Base-by-base conservation (phyloP, 2,888 invertebrate genomes). In the Acholoe squamosa region DNA sequence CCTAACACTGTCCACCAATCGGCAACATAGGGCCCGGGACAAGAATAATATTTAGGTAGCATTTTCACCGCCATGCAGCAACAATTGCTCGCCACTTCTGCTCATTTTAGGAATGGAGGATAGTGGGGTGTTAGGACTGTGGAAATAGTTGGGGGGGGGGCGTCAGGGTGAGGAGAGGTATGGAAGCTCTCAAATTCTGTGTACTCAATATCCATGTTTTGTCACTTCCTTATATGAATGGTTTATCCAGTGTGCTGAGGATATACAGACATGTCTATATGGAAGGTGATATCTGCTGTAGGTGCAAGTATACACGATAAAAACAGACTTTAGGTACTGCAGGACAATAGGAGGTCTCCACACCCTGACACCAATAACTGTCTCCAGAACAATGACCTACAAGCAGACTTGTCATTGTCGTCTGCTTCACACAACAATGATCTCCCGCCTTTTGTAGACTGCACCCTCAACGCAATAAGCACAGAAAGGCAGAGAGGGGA, bases 11-110 rank as follows among this genome's bases (percentile, higher is more conserved):
- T n/a, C 28, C 3, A 5, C 71, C 28, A 71, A 28, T 28, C 31
- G 19, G 3, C 14, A 71, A 28, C 25, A 71, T 71, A 71, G 71
- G 28, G 71, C 71, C 71, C 71, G n/a, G 3, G 14, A 71, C 71
- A 71, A 71, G 71, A 71, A 71, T 71, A 71, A 71, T 71, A 71
- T 71, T 71, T 71, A 71, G 71, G 71, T 71, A 28, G 31, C 71
- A 71, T 71, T 71, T 71, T 28, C 71, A 10, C 43, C 43, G 43
- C 43, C 43, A 43, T 43, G 43, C 71, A 61, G 61, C 71, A n/a
- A n/a, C 71, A 71, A 71, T 71, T 71, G 71, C 71, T 28, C 25
- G 71, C 71, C 31, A 61, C 71, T 71, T 71, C 28, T 71, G 71
- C 28, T 14, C 71, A 14, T 71, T 71, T 71, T 71, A 5, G 61